phyloP scores from a whole-genome alignment of 2,797 vertebrate species.

The Acanthornis magna region DNA sequence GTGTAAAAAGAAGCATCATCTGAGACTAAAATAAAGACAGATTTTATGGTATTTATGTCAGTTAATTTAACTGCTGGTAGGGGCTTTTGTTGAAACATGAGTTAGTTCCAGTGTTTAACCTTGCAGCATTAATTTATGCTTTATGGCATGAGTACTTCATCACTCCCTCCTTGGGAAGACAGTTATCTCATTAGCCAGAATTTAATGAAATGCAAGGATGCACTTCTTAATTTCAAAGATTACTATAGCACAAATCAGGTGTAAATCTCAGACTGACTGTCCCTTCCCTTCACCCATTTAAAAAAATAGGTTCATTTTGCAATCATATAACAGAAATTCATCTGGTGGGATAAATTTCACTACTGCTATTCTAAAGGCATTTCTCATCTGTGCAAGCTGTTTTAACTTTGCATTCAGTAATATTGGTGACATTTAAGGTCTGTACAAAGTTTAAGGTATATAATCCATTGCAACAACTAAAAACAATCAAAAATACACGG shows the following conservation, averaged over 20 bases:
- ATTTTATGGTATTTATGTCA: constrained; percentile 96
- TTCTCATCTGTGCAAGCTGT: constrained; percentile 61
- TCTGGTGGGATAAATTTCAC: constrained; percentile 60
- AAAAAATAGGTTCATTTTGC: constrained; percentile 61
- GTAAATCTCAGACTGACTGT: constrained; percentile 88
- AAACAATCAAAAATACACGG: constrained; percentile 26
- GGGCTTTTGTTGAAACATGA: constrained; percentile 99
- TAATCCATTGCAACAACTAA: constrained; percentile 14
- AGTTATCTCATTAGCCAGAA: constrained; percentile 98
- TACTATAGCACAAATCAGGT: constrained; percentile 93
- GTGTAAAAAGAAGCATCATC: constrained; percentile 83
- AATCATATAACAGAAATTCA: constrained; percentile 65
- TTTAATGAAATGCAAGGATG: constrained; percentile 99
- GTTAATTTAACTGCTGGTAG: constrained; percentile 98
- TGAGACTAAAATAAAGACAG: constrained; percentile 87
- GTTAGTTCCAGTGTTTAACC: constrained; percentile 99
- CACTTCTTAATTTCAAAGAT: constrained; percentile 97
- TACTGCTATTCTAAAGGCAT: constrained; percentile 39
- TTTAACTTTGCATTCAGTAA: constrained; percentile 60
- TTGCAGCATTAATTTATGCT: constrained; percentile 98
- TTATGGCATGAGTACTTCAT: constrained; percentile 94
- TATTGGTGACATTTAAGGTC: constrained; percentile 47
- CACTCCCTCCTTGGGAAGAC: constrained; percentile 98
- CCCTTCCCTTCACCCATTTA: constrained; percentile 56
- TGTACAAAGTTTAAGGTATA: constrained; percentile 54